Base-by-base conservation (phyloP, 2,113 vertebrate genomes). In the Phrynocephalus versicolor region DNA sequence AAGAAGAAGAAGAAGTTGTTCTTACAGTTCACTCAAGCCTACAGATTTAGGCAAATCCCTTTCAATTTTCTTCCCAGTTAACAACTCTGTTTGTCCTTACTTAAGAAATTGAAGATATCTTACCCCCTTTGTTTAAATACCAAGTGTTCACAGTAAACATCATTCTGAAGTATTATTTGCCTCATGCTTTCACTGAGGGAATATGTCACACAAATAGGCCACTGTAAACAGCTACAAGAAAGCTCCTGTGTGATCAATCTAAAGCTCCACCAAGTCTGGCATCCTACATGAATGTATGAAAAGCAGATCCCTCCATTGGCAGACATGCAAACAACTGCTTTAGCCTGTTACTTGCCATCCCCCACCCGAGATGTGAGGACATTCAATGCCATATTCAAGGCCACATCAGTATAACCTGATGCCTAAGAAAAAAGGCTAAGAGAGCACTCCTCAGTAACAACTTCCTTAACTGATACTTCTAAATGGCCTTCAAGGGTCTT, bases 41-140 rank as follows among this genome's bases (percentile, higher is more conserved):
- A 19, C 7, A 21, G 88, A 76, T 80, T 69, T 85, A 83, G 74
- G 91, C 90, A 91, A 64, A 92, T 21, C 62, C 23, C 76, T 92
- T 85, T 93, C 74, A 88, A 19, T 83, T 74, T 79, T 88, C 83
- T 89, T 41, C 39, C 64, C 70, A 67, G 90, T 82, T 60, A 91
- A 79, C 35, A 79, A 87, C 89, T 94, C 90, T 88, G 89, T 71
- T 90, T 93, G 89, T 89, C 89, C 91, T 94, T 90, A 89, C 25
- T 16, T 96, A 94, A 91, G 88, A 96, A 96, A 96, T 95, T 94
- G 94, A n/a, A 94, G 81, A 94, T 90, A 95, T 96, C 95, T 92
- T 23, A 15, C 35, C 35, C 21, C 23, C 91, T 89, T 94, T 92
- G 94, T 94, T 93, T 91, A 95, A 95, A 95, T 95, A 92, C 91